Evolutionary conservation across 1,140 invertebrate genomes (phyloP), one percentile per base, ranked within the genome.

Genomic region (Psilanteris sp.): DNA sequence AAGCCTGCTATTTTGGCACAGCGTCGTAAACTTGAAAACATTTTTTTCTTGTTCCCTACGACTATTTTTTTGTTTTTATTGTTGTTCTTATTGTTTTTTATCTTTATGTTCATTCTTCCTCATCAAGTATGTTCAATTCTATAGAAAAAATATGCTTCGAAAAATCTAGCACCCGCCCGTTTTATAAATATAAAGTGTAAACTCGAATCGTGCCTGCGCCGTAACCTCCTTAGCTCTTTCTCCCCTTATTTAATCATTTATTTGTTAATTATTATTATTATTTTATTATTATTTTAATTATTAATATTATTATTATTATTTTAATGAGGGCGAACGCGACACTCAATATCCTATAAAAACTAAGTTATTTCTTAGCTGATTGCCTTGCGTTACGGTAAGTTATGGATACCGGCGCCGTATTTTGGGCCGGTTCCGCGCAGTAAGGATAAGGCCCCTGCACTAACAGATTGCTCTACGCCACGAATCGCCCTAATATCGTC

Each of bases 291-390:
- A 36, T 39, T 41, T 43, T 34, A 52, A 18, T 15, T 31, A 52
- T 39, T 50, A 57, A 22, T 46, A 44, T 52, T 67, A 14, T 64
- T 50, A 54, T 61, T 73, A 37, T 14, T 52, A 10, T 32, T 57
- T 24, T 20, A 43, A 57, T 34, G 39, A 31, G 52, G 66, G 71
- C 79, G 77, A 72, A 59, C 78, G 76, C 79, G 79, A 77, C 75
- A 81, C 78, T 81, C 78, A 84, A 87, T 87, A 87, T 87, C 71
- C 85, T 88, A 88, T 89, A 88, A 89, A 87, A 88, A 87, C 85
- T 89, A 89, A 88, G 86, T 87, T 87, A 84, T 87, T 84, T 87
- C 80, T 87, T 87, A 89, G 85, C 85, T 87, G 87, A 89, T 89
- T 89, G 87, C 87, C 87, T 86, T 87, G 85, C 85, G 82, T 88